Conservation (phyloP, 2,113 vertebrate species). For the Rhipidura dahli region DNA sequence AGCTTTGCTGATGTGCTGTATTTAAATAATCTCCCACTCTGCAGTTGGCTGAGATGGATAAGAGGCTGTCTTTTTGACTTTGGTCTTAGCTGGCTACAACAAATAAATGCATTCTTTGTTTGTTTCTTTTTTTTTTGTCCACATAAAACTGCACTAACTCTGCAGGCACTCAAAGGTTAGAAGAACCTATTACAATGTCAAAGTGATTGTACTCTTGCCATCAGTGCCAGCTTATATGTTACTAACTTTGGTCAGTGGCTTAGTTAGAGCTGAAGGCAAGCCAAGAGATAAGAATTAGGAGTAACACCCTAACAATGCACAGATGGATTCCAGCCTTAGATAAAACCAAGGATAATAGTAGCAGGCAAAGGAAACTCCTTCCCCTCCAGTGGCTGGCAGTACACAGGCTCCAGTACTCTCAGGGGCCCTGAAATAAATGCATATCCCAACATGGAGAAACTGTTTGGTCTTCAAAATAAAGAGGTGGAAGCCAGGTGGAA, state of each 20-base stretch:
- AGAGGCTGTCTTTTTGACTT: not conserved
- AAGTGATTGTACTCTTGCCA: not conserved
- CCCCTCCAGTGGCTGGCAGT: not conserved
- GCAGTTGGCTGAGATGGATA: not conserved
- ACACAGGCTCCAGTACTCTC: not conserved
- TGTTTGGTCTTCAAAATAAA: not conserved
- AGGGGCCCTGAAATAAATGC: not conserved
- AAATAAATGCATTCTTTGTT: not conserved
- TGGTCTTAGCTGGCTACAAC: not conserved
- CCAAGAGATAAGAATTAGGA: not conserved
- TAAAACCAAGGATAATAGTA: rapidly evolving
- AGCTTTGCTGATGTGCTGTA: not conserved
- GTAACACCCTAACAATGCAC: not conserved
- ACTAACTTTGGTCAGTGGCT: not conserved
- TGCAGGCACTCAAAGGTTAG: not conserved
- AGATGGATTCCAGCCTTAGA: not conserved
- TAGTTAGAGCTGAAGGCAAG: not conserved
- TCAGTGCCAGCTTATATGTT: not conserved
- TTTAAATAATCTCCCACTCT: constrained; percentile 4
- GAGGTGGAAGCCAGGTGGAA: not conserved
- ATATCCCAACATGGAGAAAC: rapidly evolving
- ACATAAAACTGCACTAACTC: not conserved
- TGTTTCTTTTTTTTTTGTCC: not conserved
- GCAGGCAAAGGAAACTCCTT: not conserved
- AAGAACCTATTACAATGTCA: not conserved